Evolutionary conservation across 2,888 invertebrate genomes (phyloP).

Genomic region (Ceramica pisi): DNA sequence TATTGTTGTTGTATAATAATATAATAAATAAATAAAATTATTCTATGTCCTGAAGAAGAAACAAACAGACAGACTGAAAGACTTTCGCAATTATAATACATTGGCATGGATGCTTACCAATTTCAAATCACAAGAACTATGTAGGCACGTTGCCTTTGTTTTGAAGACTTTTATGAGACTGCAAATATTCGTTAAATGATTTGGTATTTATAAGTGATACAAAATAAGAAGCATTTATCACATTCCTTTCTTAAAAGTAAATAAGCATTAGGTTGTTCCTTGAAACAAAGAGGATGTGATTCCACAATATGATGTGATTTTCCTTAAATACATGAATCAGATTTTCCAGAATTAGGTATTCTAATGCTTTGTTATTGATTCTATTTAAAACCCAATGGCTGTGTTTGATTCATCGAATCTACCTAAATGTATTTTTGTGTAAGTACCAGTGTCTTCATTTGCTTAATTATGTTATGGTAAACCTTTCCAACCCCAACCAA

Average conservation of each 20-base stretch:
- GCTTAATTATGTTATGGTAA: background rate
- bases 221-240: conserved; percentile 10
- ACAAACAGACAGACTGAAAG: no score
- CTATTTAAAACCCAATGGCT: background rate
- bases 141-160: conserved; percentile 11
- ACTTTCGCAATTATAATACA: no score
- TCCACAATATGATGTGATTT: conserved; percentile 1
- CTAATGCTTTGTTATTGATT: background rate
- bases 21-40: no score
- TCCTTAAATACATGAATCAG: conserved; percentile 30
- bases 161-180: conserved; percentile 14
- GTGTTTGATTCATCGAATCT: conserved; percentile 1
- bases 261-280: conserved; percentile 15
- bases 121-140: conserved; percentile 6
- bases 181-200: background rate
- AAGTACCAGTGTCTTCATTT: background rate
- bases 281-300: conserved; percentile 25
- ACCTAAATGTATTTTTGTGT: background rate
- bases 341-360: conserved; percentile 21
- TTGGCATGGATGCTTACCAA: conserved; percentile 8
- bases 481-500: background rate
- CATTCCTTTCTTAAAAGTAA: conserved; percentile 35
- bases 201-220: conserved; percentile 33
- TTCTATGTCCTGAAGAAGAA: no score
- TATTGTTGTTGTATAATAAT: no score